Evolutionary conservation across 2,888 invertebrate genomes (phyloP), one percentile per base, ranked within the genome.

Genomic region (Melanophora roralis): DNA sequence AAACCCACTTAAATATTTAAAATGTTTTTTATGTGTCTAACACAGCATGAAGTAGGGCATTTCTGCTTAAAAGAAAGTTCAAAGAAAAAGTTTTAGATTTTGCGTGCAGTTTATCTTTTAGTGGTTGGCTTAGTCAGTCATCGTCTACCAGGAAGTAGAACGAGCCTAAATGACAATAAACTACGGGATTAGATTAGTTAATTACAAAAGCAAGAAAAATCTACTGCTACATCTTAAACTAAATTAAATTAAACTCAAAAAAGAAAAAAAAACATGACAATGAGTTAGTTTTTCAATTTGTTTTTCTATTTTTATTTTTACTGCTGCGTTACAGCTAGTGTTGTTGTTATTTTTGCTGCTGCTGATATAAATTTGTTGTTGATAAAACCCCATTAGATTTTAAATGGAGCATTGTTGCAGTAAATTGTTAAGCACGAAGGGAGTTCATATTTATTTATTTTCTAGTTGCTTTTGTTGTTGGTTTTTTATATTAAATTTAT

Each of bases 141-240:
- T 60, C 53, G 75, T 71, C 79, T 75, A 79, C 79, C 79, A 79
- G 80, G 76, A 80, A 80, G 80, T 80, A 80, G 80, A 80, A 80
- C 80, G 72, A 76, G 76, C 68, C 68, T 72, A 72, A 75, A 76
- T 76, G 68, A 43, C 75, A 74, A 67, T 49, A 59, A 74, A 67
- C 65, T 49, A 49, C 55, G 32, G 68, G 64, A 74, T 78, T n/a
- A n/a, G 74, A 19, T 60, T 69, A 60, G 59, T 53, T 53, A 47
- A 43, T 36, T 36, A 55, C 32, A 68, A 51, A 53, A 27, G 27
- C 51, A 64, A 57, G 23, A 38, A 43, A 6, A 40, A n/a, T 16
- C 45, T 40, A 55, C 32, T 40, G 21, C 23, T 12, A 7, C 49
- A 49, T n/a, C n/a, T 49, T 57, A 38, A 51, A 67, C 53, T 23